A percentile compares a stretch with the other conserved stretches of the same genome.
phyloP scores from a whole-genome alignment of 2,888 invertebrate species.

The Tachina fera region DNA sequence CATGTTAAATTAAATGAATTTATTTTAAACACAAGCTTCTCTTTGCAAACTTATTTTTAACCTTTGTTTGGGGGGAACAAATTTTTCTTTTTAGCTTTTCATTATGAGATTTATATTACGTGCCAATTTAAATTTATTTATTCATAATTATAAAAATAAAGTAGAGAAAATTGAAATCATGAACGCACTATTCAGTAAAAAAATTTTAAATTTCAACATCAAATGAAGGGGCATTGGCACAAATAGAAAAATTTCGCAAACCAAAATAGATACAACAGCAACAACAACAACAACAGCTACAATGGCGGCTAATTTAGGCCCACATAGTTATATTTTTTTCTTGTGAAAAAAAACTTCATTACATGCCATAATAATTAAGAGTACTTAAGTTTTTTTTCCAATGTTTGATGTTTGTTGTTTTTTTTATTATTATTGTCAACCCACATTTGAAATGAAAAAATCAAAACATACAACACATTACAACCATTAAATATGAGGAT shows the following conservation, averaged over 20 bases:
- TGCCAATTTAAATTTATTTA: conserved; percentile 43
- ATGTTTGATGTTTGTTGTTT: neutral
- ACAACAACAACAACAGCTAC: neutral
- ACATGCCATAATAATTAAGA: conserved; percentile 59
- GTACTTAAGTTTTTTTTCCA: conserved; percentile 54
- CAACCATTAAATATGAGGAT: neutral
- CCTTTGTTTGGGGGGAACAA: neutral
- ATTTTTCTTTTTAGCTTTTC: conserved; percentile 1
- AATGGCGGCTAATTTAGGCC: conserved; percentile 54
- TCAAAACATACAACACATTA: neutral
- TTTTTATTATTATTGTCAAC: conserved; percentile 16
- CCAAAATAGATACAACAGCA: conserved; percentile 18
- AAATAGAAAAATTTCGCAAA: conserved; percentile 4
- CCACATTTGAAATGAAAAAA: conserved; percentile 22
- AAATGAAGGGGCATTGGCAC: conserved; percentile 16
- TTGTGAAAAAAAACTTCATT: neutral
- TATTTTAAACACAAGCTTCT: conserved; percentile 16
- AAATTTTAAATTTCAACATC: neutral
- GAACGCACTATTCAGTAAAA: conserved; percentile 44
- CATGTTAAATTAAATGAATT: conserved; percentile 26
- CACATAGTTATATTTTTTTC: conserved; percentile 46
- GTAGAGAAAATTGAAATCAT: conserved; percentile 12
- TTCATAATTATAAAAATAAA: conserved; percentile 10
- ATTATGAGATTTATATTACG: conserved; percentile 26
- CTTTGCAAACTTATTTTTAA: conserved; percentile 29